Base-by-base conservation (phyloP, 2,888 invertebrate species). In the Hirudinaria manillensis region DNA sequence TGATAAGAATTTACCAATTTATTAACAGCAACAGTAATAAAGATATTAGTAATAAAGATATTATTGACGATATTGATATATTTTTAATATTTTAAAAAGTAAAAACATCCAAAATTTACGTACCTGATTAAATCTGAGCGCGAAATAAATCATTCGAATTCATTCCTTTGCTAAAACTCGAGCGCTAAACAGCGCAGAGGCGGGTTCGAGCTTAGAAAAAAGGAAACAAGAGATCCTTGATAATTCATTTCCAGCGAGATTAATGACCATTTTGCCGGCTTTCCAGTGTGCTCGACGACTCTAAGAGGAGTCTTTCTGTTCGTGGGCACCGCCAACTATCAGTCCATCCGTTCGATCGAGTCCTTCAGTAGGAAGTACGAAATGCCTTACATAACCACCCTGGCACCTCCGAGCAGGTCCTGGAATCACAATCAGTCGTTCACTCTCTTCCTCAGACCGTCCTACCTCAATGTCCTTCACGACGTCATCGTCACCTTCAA, bases 391-490 rank as follows among this genome's bases (percentile, higher is more conserved):
- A 38, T 76, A 29, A 74, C 70, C 34, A 66, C 45, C 45, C 53
- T 51, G n/a, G 65, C 66, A 24, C 76, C 76, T n/a, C 73, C 34
- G 1, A 45, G 45, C 61, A 32, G 68, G 21, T 34, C 36, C 19
- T n/a, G 32, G n/a, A 32, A 34, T 13, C 68, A 27, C 66, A 65
- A n/a, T 68, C 29, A 7, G 34, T 51, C 67, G 24, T 78, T 70
- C 68, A 76, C 72, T 27, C 55, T 83, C 71, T 80, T 80, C 85
- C 91, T 98, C 91, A 89, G 94, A 78, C 97, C 97, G 61, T 93
- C 96, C 86, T 95, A 95, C 87, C 93, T 94, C 86, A 91, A 91
- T 83, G 95, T 97, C 77, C 92, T 98, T 84, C 92, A 95, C 80
- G 96, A 96, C 87, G 92, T 94, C 77, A 93, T 98, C 82, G 89